phyloP scores from a whole-genome alignment of 64 coral and sea anemone genomes.

The Exaiptasia diaphana region DNA sequence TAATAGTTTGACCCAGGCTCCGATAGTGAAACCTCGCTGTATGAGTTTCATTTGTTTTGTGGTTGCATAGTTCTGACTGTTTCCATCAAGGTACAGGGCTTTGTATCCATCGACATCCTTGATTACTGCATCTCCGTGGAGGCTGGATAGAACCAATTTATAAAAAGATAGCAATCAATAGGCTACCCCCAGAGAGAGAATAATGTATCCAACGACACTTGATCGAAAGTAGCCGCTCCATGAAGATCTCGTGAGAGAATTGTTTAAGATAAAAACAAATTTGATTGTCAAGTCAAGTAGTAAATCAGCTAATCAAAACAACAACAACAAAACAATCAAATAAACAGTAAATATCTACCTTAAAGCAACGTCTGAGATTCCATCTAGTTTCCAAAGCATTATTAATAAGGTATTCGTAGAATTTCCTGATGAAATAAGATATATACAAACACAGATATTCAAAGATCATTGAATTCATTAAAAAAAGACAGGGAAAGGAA shows the following conservation, averaged over 20 bases:
- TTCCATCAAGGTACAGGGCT: constrained; percentile 10
- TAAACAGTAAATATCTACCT: not conserved
- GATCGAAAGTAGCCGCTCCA: not conserved
- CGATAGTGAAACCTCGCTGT: not conserved
- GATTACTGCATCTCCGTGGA: not conserved
- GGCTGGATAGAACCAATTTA: not conserved
- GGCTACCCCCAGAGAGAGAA: not conserved
- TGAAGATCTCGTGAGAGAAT: not conserved
- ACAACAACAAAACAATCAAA: not conserved
- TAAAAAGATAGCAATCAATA: not conserved
- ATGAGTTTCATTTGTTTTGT: not conserved
- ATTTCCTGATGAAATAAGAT: not conserved
- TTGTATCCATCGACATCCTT: not conserved
- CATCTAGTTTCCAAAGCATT: not conserved
- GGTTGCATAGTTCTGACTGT: not conserved
- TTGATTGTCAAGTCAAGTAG: not conserved
- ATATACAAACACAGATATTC: not conserved
- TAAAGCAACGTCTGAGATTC: not conserved
- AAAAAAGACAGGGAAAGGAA: no score
- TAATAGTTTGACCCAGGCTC: not conserved
- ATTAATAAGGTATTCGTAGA: not conserved
- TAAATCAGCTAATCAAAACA: not conserved
- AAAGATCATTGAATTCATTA: not conserved
- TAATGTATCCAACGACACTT: not conserved
- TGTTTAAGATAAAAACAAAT: no score